phyloP scores from a whole-genome alignment of 2,797 vertebrate genomes.

The Tadarida brasiliensis region DNA sequence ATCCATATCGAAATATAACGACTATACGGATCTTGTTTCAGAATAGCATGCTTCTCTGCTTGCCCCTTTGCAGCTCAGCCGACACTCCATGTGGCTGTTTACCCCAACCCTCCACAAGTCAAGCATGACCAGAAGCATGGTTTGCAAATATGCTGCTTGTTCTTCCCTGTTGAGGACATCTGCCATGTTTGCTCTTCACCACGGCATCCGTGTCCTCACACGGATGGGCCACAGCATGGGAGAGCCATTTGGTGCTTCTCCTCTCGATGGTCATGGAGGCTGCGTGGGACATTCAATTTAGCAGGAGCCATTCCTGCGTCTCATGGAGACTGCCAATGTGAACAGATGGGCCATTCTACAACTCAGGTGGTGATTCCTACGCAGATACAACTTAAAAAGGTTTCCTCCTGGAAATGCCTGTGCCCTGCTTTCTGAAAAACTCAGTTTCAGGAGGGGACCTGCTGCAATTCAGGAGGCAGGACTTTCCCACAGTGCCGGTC shows the following conservation, averaged over 20 bases:
- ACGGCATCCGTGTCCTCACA: neutral
- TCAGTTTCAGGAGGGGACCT: neutral
- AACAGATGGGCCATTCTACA: conserved; percentile 68
- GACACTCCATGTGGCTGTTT: neutral
- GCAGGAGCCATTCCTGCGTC: neutral
- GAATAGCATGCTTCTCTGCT: neutral
- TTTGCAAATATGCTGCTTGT: conserved; percentile 40
- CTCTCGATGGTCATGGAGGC: neutral
- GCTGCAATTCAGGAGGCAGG: neutral
- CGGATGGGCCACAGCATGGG: conserved; percentile 35
- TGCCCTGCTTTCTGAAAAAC: conserved; percentile 21
- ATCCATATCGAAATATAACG: neutral
- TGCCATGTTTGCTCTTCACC: neutral
- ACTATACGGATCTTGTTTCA: neutral
- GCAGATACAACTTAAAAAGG: conserved; percentile 52
- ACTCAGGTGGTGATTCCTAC: conserved; percentile 51
- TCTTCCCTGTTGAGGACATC: conserved; percentile 59
- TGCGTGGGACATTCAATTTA: conserved; percentile 49
- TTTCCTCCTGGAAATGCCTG: conserved; percentile 22
- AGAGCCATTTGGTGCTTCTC: conserved; percentile 34
- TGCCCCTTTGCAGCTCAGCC: neutral
- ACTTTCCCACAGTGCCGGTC: neutral
- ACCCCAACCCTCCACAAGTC: neutral
- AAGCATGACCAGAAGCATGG: conserved; percentile 36
- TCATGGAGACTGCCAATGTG: neutral